Conservation (phyloP, 2,888 invertebrate species). For the Habroteleia sp. region DNA sequence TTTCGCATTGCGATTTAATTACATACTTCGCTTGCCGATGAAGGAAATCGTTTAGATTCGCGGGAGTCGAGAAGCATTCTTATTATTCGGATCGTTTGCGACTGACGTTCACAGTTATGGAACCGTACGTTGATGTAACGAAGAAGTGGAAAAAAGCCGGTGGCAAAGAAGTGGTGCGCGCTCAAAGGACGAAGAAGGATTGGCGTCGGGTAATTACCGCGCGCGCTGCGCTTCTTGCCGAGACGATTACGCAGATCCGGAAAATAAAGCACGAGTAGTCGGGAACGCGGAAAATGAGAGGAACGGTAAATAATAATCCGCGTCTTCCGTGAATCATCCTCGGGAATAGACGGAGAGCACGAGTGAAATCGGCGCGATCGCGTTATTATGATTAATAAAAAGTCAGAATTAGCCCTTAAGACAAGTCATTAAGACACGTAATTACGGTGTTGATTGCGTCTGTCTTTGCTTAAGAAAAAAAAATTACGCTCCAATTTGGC, state of each 20-base stretch:
- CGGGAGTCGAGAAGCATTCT: constrained; percentile 20
- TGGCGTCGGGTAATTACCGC: constrained; percentile 50
- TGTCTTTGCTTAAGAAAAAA: constrained; percentile 7
- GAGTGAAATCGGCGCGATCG: constrained; percentile 15
- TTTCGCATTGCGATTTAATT: constrained; percentile 32
- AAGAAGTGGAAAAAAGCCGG: constrained; percentile 4
- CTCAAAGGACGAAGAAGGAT: constrained; percentile 25
- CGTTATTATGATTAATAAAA: constrained; percentile 24
- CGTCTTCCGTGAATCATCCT: constrained; percentile 30
- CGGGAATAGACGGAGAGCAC: not conserved
- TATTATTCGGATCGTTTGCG: constrained; percentile 32
- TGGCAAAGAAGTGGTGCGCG: constrained; percentile 12
- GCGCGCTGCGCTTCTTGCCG: constrained; percentile 35
- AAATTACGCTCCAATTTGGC: constrained; percentile 3
- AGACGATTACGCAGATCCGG: constrained; percentile 57
- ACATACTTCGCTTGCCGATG: constrained; percentile 12
- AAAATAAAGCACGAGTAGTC: constrained; percentile 53
- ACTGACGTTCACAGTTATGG: constrained; percentile 40
- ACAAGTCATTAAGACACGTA: constrained; percentile 8
- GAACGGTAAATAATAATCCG: constrained; percentile 56
- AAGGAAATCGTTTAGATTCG: constrained; percentile 16
- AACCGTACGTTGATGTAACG: constrained; percentile 2
- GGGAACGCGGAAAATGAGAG: constrained; percentile 62
- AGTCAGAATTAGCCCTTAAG: constrained; percentile 22
- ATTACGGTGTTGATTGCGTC: constrained; percentile 13